Evolutionary conservation across 2,888 invertebrate species (phyloP).

Genomic region (Thelaira solivaga): DNA sequence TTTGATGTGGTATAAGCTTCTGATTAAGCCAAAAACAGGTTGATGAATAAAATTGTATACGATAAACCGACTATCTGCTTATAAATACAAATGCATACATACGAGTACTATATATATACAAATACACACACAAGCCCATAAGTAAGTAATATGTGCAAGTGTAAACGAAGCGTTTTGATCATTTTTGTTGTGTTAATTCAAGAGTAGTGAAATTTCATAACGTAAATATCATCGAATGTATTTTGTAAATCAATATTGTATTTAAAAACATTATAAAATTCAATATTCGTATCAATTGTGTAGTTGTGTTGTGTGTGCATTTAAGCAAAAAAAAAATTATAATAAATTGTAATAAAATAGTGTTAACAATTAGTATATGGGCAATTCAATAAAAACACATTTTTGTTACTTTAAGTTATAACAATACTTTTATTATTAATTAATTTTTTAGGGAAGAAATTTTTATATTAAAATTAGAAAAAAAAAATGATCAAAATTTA

Average conservation of each 20-base stretch:
- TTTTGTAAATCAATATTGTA: conserved; percentile 52
- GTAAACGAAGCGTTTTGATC: conserved; percentile 25
- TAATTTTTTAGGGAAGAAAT: no score
- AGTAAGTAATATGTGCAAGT: not conserved
- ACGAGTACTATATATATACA: not conserved
- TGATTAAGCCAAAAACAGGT: no score
- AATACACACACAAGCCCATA: not conserved
- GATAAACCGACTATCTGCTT: not conserved
- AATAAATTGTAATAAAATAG: not conserved
- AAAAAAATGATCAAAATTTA: no score
- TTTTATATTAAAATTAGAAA: no score
- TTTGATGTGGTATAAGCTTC: no score
- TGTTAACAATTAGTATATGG: not conserved
- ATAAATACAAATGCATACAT: not conserved
- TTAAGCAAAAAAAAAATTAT: not conserved
- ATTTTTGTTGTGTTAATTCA: conserved; percentile 68
- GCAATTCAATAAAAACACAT: not conserved
- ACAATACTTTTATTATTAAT: no score
- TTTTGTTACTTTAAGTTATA: no score
- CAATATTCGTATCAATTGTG: conserved; percentile 35
- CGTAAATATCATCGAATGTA: conserved; percentile 70
- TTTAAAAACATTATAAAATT: conserved; percentile 11
- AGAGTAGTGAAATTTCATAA: conserved; percentile 75
- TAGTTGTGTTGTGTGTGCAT: conserved; percentile 46
- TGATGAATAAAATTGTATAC: no score